phyloP scores from a whole-genome alignment of 2,113 vertebrate species.

The Actenoides lindsayi region DNA sequence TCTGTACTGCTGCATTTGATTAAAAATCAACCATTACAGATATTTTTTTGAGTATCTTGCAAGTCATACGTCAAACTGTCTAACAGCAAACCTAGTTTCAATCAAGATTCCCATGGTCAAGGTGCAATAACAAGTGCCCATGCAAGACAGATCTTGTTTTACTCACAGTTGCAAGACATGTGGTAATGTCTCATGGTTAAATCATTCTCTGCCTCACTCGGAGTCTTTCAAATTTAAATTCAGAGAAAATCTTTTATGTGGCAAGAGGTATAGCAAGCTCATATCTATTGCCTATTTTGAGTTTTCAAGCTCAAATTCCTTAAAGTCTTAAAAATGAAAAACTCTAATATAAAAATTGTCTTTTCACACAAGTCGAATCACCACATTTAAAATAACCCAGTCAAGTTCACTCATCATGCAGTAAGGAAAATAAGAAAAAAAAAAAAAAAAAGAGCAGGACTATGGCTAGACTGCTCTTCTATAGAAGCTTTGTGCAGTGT shows the following conservation, averaged over 20 bases:
- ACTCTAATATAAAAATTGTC: not conserved
- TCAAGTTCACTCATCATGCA: not conserved
- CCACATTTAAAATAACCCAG: not conserved
- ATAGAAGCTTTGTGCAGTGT: not conserved
- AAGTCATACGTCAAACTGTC: not conserved
- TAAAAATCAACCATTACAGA: slow-evolving; percentile 31
- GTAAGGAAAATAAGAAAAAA: not conserved
- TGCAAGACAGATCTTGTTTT: not conserved
- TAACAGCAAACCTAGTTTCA: not conserved
- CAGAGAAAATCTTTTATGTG: not conserved
- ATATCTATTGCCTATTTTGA: not conserved
- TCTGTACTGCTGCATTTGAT: not conserved
- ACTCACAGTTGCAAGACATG: not conserved
- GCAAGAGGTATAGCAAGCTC: not conserved
- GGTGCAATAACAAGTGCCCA: not conserved
- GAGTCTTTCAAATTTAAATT: not conserved
- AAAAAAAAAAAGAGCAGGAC: not conserved
- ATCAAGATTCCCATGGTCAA: not conserved
- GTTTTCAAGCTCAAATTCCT: not conserved
- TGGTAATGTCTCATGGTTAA: not conserved
- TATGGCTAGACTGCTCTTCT: not conserved
- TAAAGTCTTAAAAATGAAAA: not conserved
- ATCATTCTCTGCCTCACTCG: not conserved
- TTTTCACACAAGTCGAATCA: not conserved
- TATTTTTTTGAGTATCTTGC: not conserved